phyloP scores from a whole-genome alignment of 2,888 invertebrate genomes.

The Erpobdella octoculata region DNA sequence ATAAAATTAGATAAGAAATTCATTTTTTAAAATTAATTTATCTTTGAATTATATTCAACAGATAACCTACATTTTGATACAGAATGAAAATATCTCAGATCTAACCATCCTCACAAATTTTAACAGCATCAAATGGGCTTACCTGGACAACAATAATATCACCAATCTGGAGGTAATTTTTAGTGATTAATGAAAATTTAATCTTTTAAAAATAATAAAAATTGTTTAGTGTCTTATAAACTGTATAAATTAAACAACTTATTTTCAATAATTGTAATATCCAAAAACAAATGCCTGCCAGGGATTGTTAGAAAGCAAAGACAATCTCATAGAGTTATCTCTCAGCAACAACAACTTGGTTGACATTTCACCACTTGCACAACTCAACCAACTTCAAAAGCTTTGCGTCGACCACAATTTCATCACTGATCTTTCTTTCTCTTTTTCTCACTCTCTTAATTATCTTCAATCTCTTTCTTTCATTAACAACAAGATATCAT shows the following conservation, averaged over 20 bases:
- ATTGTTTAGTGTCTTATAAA: too few relatives aligned
- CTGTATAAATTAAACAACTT: too few relatives aligned
- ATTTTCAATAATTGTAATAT: too few relatives aligned
- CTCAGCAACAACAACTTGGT: constrained; percentile 49
- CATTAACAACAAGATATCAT: constrained; percentile 46
- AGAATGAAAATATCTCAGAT: not conserved
- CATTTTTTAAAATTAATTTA: not conserved
- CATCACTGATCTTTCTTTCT: constrained; percentile 44
- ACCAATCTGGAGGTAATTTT: constrained; percentile 48
- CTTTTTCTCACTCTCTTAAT: constrained; percentile 41
- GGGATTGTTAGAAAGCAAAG: constrained; percentile 47
- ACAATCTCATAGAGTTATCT: constrained; percentile 48
- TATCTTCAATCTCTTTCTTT: constrained; percentile 46
- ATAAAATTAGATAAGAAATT: too few relatives aligned
- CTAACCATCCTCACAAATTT: constrained; percentile 46
- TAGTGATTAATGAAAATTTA: not conserved
- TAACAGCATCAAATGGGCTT: constrained; percentile 49
- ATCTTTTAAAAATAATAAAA: too few relatives aligned
- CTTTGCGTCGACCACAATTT: constrained; percentile 49
- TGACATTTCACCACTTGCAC: constrained; percentile 44
- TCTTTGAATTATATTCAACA: not conserved
- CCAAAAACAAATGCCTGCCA: too few relatives aligned
- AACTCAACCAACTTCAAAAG: constrained; percentile 42
- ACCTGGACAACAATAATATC: constrained; percentile 51
- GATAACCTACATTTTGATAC: not conserved